Base-by-base conservation (phyloP, 2,888 invertebrate species). In the Sussaba pulchella region DNA sequence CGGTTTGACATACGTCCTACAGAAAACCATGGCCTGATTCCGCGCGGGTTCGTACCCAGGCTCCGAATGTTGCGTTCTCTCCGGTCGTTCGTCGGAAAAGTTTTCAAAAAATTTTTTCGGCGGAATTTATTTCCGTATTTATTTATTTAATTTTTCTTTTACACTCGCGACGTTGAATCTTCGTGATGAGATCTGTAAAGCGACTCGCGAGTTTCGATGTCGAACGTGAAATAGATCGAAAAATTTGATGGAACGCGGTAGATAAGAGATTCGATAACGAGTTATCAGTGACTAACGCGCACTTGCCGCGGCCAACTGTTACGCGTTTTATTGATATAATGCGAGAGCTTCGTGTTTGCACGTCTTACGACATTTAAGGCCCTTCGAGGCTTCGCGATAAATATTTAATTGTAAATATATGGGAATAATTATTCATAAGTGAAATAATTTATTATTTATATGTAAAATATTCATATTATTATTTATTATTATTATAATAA, bases 1-100 rank as follows among this genome's bases (percentile, higher is more conserved):
- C 47, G 78, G 52, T 72, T 57, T 72, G 54, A 59, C 14, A 72
- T 63, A 61, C 21, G 57, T 71, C 36, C 72, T 52, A 43, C 52
- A 63, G 82, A 83, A 85, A 86, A 86, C 87, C 85, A 81, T 85
- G 87, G 85, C 84, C 87, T 85, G 85, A 85, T 88, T 88, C 74
- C 66, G 76, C 57, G 59, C 64, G 66, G 17, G 64, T n/a, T 43
- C 31, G 31, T 71, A 59, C 39, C n/a, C 52, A n/a, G 47, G n/a
- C 36, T 4, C 31, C 31, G 4, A 6, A 31, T 31, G 31, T 2
- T 45, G 14, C 54, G n/a, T 41, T 19, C 26, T 14, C 17, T 45
- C 63, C 14, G 66, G 71, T 8, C 41, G 24, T 24, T 24, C 10
- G 14, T 31, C 26, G 24, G 31, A 57, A 77, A 78, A 67, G n/a